Conservation (phyloP, 92 coral and sea anemone genomes). For the Epizoanthus fatuus region DNA sequence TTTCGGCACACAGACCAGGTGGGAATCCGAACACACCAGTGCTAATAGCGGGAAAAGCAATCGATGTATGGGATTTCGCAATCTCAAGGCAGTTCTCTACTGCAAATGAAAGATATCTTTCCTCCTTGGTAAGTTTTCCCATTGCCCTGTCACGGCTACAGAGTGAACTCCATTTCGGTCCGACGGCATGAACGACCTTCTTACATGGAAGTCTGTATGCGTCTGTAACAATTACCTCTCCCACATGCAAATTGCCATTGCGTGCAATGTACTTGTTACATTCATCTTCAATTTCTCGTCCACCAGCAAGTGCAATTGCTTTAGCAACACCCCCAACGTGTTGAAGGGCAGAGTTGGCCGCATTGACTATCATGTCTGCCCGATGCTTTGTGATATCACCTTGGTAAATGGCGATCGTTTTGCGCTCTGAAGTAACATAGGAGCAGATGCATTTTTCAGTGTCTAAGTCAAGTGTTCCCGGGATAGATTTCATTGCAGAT, state of each 20-base stretch:
- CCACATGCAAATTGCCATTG: conserved; percentile 45
- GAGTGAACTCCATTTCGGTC: conserved; percentile 62
- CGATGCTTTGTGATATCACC: conserved; percentile 73
- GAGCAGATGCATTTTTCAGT: conserved; percentile 30
- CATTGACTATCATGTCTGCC: conserved; percentile 77
- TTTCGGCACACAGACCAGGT: conserved; percentile 64
- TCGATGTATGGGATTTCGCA: conserved; percentile 47
- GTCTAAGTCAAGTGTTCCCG: not conserved
- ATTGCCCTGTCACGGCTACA: conserved; percentile 3
- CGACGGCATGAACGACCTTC: conserved; percentile 73
- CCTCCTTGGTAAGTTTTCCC: conserved; percentile 49
- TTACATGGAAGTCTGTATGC: conserved; percentile 75
- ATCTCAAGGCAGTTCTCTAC: conserved; percentile 46
- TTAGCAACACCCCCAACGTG: conserved; percentile 76
- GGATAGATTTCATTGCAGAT: not conserved
- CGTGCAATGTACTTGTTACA: conserved; percentile 42
- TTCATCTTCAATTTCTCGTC: conserved; percentile 64
- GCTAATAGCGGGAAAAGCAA: conserved; percentile 85
- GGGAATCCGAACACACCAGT: conserved; percentile 78
- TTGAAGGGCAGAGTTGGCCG: conserved; percentile 61
- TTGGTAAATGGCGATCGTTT: conserved; percentile 56
- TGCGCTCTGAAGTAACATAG: conserved; percentile 34
- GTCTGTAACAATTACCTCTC: conserved; percentile 58
- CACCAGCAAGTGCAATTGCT: conserved; percentile 66
- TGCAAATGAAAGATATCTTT: conserved; percentile 44